phyloP scores from a whole-genome alignment of 2,797 vertebrate genomes.

The Lerista edwardsae region DNA sequence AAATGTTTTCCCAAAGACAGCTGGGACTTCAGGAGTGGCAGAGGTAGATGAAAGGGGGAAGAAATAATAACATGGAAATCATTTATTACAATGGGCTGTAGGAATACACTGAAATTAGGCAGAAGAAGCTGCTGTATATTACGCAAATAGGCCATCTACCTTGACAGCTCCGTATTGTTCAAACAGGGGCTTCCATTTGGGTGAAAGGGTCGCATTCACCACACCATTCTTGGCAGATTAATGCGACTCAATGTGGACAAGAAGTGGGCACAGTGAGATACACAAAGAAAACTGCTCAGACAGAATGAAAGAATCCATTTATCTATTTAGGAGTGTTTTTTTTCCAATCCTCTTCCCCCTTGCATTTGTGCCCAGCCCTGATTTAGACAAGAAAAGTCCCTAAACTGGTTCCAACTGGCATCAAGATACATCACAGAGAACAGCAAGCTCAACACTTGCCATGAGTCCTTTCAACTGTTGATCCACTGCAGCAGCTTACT shows the following conservation, averaged over 20 bases:
- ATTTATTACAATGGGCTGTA: background rate
- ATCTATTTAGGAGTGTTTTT: background rate
- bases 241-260: background rate
- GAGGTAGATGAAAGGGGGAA: background rate
- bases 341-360: background rate
- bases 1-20: background rate
- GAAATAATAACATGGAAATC: background rate
- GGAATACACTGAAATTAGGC: accelerated
- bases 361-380: accelerated
- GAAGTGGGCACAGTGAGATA: background rate
- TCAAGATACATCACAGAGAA: accelerated
- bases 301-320: background rate
- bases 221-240: background rate
- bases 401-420: slow-evolving; percentile 23
- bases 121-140: background rate
- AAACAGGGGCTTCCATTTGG: too few species aligned
- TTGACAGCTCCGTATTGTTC: background rate
- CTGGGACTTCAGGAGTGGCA: background rate
- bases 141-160: background rate
- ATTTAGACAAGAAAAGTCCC: slow-evolving; percentile 16
- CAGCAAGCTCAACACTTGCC: slow-evolving; percentile 14
- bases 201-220: too few species aligned
- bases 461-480: background rate
- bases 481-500: slow-evolving; percentile 48
- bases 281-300: too few species aligned